Base-by-base conservation (phyloP, 2,888 invertebrate species). In the Harpagoxenus sublaevis region DNA sequence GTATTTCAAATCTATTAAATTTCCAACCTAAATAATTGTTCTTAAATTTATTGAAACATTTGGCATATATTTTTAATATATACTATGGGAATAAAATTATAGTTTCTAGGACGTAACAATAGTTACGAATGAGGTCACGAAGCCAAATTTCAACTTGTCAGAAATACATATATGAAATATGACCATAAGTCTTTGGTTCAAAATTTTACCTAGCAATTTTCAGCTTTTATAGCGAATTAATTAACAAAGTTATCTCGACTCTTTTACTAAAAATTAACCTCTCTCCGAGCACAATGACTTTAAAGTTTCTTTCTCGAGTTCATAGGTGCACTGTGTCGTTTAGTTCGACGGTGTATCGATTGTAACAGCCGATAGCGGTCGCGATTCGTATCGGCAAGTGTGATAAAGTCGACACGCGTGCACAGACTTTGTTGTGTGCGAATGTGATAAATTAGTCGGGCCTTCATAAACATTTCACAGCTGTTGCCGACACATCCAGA, bases 381-480 rank as follows among this genome's bases (percentile, higher is more conserved):
- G 78, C 65, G 68, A 84, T 74, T 66, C 65, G 81, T 57, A 71
- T 79, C 66, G 71, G 85, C 66, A 86, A 89, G 85, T 86, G 91
- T 87, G 91, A 90, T 88, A 89, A 90, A 90, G 89, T 89, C 86
- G 65, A 83, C 86, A 81, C 88, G 88, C 87, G 84, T 77, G 86
- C 79, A 55, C 73, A 68, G 28, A 45, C 57, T 73, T 68, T 74
- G 63, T 74, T 88, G 89, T 85, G 87, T 62, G 71, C 60, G 89
- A 86, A 87, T 88, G 93, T 93, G 92, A 94, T 94, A 94, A 94
- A 94, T 94, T 94, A 94, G 93, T 93, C 92, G 92, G 91, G 93
- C 92, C 93, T 94, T 94, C 94, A 94, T 94, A 94, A 94, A 94
- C 94, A 94, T 94, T 94, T 94, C 94, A 93, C 94, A 94, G 93